phyloP scores from a whole-genome alignment of 2,113 vertebrate genomes.

The Tylochromis polylepis region DNA sequence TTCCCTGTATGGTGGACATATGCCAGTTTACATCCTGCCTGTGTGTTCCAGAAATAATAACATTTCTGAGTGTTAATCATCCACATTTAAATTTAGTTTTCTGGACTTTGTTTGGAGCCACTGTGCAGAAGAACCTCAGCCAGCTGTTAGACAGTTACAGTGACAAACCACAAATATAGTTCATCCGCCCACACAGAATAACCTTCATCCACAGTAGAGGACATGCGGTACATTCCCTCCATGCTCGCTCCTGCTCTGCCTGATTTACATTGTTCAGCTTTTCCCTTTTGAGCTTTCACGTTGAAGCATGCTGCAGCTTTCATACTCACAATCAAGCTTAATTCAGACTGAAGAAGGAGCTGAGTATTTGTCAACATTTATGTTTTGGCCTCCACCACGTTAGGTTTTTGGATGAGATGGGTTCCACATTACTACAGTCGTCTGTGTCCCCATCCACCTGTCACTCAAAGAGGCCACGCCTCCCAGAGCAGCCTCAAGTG shows the following conservation, averaged over 20 bases:
- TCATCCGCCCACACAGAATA: not conserved
- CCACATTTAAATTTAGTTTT: conserved; percentile 16
- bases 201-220: not conserved
- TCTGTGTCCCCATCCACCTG: not conserved
- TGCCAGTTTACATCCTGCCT: not conserved
- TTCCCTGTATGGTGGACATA: not conserved
- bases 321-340: not conserved
- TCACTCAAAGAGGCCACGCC: not conserved
- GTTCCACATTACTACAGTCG: too few species aligned
- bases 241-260: not conserved
- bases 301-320: not conserved
- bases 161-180: conserved; percentile 21
- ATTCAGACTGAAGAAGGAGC: not conserved
- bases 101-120: conserved; percentile 9
- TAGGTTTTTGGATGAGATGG: too few species aligned
- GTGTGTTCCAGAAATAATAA: not conserved
- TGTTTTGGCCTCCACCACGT: not conserved
- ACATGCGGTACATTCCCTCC: not conserved
- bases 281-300: not conserved
- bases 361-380: not conserved
- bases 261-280: not conserved
- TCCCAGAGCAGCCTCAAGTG: not conserved
- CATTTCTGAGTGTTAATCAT: not conserved
- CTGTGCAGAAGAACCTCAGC: not conserved
- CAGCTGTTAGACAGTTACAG: conserved; percentile 33